Conservation (phyloP, 1,140 invertebrate species). For the Drosophila sp. region DNA sequence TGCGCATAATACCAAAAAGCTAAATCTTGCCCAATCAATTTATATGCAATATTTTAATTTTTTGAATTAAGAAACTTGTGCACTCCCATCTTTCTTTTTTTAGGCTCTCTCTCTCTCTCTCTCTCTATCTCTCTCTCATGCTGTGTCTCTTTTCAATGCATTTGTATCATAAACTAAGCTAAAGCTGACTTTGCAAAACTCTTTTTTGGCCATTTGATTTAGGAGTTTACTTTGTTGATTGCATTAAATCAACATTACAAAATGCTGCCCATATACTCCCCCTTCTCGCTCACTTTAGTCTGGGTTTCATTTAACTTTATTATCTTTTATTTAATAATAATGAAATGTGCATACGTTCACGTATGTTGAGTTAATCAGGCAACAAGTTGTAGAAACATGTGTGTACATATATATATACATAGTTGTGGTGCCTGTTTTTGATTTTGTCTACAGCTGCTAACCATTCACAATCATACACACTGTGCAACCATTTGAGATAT, state of each 20-base stretch:
- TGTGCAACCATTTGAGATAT: conserved; percentile 59
- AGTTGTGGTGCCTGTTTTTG: conserved; percentile 55
- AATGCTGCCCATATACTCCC: neutral
- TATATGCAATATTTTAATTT: conserved; percentile 65
- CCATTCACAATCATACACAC: conserved; percentile 43
- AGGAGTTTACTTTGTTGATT: conserved; percentile 38
- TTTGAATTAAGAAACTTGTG: conserved; percentile 45
- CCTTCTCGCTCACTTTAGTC: conserved; percentile 28
- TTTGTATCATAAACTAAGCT: conserved; percentile 23
- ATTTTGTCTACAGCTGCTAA: conserved; percentile 40
- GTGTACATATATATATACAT: neutral
- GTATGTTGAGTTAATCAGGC: conserved; percentile 41
- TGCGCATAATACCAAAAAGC: conserved; percentile 29
- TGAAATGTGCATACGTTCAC: conserved; percentile 33
- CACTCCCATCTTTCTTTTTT: neutral
- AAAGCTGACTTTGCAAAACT: conserved; percentile 45
- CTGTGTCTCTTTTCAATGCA: conserved; percentile 29
- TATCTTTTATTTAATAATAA: conserved; percentile 15
- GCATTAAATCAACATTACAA: conserved; percentile 27
- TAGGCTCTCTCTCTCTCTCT: neutral
- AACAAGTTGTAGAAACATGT: conserved; percentile 59
- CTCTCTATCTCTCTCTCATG: neutral
- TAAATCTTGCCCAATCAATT: conserved; percentile 54
- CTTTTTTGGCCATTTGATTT: conserved; percentile 47
- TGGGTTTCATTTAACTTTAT: conserved; percentile 55